Evolutionary conservation across 1,140 invertebrate genomes (phyloP), one percentile per base, ranked within the genome.

Genomic region (Bilobella aurantiaca): DNA sequence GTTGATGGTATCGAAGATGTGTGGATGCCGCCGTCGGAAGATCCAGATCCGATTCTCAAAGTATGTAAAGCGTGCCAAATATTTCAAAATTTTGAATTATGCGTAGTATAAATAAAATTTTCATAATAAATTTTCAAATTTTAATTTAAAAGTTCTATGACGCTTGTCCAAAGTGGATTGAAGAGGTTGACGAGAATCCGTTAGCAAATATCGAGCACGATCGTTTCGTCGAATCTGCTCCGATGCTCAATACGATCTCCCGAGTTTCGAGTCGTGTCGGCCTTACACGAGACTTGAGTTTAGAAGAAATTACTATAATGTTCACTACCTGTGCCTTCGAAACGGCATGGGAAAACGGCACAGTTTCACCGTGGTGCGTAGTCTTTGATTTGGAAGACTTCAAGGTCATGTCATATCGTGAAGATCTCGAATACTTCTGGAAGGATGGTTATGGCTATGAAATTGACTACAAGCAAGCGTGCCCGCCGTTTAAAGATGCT

Each of bases 401-500:
- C 30, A 70, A 81, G 21, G 49, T 81, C 21, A 73, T 90, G 62
- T 88, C 91, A 77, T 93, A 89, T 76, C 79, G 79, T 28, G 82
- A 86, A 74, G 90, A 93, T 78, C 74, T 93, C 37, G 83, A 88
- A 79, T 85, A 89, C 75, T 93, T 90, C 75, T 92, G 86, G 85
- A 79, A 85, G 66, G 87, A 92, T 79, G 88, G 89, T 18, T 90
- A 91, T 78, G 90, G 87, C 18, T 80, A 84, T 75, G 77, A 83
- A 60, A 77, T 93, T 46, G 88, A 85, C 12, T 84, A 86, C 73
- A 77, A 83, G 63, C 86, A 88, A 78, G 87, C 88, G 25, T 93
- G 90, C 76, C 81, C 84, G 67, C 80, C 86, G 61, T 77, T 91
- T 21, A 81, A 80, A 65, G 84, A 91, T 74, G 83, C 91, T 77